Percentiles rank a stretch among this genome's conserved stretches.
Conservation (phyloP, 2,113 vertebrate genomes). For the Noctilio leporinus region DNA sequence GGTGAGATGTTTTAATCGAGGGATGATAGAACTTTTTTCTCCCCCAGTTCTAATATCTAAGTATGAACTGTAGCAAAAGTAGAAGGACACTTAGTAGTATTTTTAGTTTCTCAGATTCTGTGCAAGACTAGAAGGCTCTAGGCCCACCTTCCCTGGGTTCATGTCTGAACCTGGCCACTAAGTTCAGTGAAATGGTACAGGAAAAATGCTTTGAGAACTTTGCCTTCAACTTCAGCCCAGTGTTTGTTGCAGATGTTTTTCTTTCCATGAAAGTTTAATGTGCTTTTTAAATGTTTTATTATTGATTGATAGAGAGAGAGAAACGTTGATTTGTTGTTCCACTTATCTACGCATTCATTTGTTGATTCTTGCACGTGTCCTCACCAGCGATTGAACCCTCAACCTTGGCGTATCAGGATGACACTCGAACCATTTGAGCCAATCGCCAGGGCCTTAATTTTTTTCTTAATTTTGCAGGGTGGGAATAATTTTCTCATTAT, state of each 20-base stretch:
- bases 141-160: not conserved
- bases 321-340: too few relatives aligned
- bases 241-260: not conserved
- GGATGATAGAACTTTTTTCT: not conserved
- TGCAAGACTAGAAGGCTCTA: not conserved
- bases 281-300: not conserved
- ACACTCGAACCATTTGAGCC: too few relatives aligned
- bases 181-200: not conserved
- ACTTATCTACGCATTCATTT: too few relatives aligned
- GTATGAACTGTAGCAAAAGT: not conserved
- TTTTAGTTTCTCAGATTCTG: not conserved
- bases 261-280: not conserved
- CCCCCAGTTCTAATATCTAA: not conserved
- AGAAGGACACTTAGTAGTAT: not conserved
- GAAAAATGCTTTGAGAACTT: not conserved
- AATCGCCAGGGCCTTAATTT: not conserved
- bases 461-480: not conserved
- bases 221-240: not conserved
- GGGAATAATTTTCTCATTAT: conserved; percentile 11
- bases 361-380: too few relatives aligned
- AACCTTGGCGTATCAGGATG: too few relatives aligned
- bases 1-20: not conserved
- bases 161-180: not conserved
- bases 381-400: too few relatives aligned
- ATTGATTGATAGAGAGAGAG: too few relatives aligned